These are phyloP conservation scores for Petrocephalus schoutedeni DNA, from an alignment of 2,797 vertebrate genomes.

Conservation along the genomic window DNA sequence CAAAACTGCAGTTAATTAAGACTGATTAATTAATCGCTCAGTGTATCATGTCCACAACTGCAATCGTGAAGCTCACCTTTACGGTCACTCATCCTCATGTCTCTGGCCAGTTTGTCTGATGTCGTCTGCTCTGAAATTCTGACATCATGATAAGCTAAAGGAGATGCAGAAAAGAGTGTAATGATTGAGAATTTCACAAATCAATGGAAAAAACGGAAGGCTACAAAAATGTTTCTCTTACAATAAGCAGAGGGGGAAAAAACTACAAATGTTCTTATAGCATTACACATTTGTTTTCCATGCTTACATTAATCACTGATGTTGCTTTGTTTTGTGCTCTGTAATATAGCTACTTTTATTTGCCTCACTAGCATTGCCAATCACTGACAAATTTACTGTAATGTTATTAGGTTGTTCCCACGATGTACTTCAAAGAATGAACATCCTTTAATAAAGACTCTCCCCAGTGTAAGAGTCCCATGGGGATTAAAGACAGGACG, in stretches of 20 bases:
- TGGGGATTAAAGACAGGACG: neutral
- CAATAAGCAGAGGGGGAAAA: neutral
- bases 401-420: neutral
- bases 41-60: neutral
- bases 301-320: neutral
- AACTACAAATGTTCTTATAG: neutral
- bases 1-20: neutral
- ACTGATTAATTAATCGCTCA: neutral
- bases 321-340: neutral
- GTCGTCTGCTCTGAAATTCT: conserved; percentile 85
- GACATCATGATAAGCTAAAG: conserved; percentile 72
- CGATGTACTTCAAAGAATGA: neutral
- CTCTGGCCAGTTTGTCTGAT: conserved; percentile 78
- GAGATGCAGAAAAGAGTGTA: neutral
- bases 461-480: neutral
- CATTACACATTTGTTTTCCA: neutral
- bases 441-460: neutral
- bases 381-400: neutral
- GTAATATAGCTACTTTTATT: neutral
- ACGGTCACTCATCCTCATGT: conserved; percentile 74
- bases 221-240: neutral
- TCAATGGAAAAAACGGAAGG: neutral
- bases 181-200: neutral
- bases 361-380: neutral
- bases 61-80: conserved; percentile 57